Base-by-base conservation (phyloP, 2,888 invertebrate genomes). In the Galerucella calmariensis region DNA sequence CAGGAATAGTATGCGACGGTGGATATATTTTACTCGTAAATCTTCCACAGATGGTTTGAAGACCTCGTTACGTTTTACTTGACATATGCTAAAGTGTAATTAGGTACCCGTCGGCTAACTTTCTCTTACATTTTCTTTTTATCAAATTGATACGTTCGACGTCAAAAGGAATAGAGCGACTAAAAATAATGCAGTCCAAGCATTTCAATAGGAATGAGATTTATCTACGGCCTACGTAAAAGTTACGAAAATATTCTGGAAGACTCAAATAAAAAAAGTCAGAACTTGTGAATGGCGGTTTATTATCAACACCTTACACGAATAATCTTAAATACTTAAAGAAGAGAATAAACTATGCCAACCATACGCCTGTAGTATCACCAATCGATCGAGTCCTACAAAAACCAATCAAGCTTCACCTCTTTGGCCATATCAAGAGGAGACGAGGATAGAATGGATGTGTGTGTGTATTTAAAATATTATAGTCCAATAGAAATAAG, bases 341-440 rank as follows among this genome's bases (percentile, higher is more conserved):
- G 12, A 51, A 51, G 16, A 53, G 20, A 16, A 16, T 56, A 16
- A 56, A 56, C 63, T 44, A 20, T 44, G 63, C 41, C 35, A 61
- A 27, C 4, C 35, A 35, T 27, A 61, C 12, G 27, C 35, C 14
- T 27, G 35, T 61, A 12, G n/a, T 63, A 20, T 63, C 5, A 44
- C 46, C n/a, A 14, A 41, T 35, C 62, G n/a, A 62, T 62, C 62
- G 65, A 72, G 66, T 44, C 65, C 58, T 66, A 72, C 48, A 72
- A 72, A 66, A 67, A 67, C 72, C 48, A 67, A 66, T 27, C 72
- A 48, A 72, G 59, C 65, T 72, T 72, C 66, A 67, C 72, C 72
- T 72, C 72, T 66, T 66, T 72, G 46, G n/a, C 72, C 72, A 48
- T 72, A 72, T 72, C 46, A 63, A 72, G 72, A 72, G 27, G 41